Evolutionary conservation across 2,888 invertebrate genomes (phyloP), one percentile per base, ranked within the genome.

Genomic region (Phyllotreta striolata): DNA sequence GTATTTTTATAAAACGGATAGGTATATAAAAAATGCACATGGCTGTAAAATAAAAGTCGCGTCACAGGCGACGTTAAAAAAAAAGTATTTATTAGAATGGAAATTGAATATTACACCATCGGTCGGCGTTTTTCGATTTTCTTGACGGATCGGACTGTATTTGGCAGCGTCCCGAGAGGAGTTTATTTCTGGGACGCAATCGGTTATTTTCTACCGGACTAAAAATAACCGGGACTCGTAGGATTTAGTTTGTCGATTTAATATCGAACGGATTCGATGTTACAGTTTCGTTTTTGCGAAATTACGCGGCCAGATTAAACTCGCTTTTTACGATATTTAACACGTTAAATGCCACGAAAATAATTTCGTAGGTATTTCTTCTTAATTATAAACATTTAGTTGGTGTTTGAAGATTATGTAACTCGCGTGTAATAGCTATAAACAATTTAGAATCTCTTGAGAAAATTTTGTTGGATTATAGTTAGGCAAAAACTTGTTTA

Each of bases 131-230:
- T 6, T 8, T 47, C 47, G 47, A 47, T 14, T 10, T 34, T 13
- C 44, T 12, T 44, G 14, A 44, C 14, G 7, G 34, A 35, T 49
- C 71, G 70, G 70, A 64, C 75, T 75, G 74, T 76, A 77, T 75
- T 77, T 77, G 77, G 77, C 76, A 77, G 62, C 74, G 70, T 61
- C 51, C 58, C 51, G 57, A 52, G 68, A 60, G 60, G 56, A 52
- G 54, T 66, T 71, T 73, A 73, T 73, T 71, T 72, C 67, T 74
- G 72, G 70, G 74, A 71, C 57, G 62, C 64, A 47, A 61, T 64
- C 70, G 69, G 67, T 68, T 70, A 69, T 68, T 68, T 67, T 66
- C 62, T 61, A 64, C 60, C 64, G 55, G 52, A 67, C 72, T 64
- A 74, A 70, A 72, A 70, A 72, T 72, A 72, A 64, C 57, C 38